Evolutionary conservation across 2,113 vertebrate genomes (phyloP).

Genomic region (Zapus hudsonius): DNA sequence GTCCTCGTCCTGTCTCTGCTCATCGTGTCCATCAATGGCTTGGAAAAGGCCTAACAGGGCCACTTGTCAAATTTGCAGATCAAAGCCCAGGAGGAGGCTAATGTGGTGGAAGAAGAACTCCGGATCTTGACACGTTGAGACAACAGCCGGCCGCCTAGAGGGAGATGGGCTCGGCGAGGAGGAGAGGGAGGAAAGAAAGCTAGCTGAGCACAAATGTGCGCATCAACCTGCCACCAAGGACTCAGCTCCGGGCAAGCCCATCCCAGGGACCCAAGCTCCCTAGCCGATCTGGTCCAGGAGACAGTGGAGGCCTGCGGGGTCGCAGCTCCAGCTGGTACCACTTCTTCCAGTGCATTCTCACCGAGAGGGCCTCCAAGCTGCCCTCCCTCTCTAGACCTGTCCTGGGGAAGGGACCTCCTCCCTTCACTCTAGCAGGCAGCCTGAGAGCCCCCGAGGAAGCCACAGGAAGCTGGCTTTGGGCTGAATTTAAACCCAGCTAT

Average conservation of each 20-base stretch:
- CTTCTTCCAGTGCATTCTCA: fast-evolving
- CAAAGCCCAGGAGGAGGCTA: background rate
- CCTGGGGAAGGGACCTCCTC: fast-evolving
- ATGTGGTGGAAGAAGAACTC: background rate
- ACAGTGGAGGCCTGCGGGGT: background rate
- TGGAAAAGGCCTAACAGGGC: background rate
- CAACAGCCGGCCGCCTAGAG: background rate
- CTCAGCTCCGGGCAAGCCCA: too few relatives aligned
- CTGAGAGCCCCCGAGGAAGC: fast-evolving
- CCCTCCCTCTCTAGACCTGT: background rate
- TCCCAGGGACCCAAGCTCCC: too few relatives aligned
- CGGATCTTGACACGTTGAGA: background rate
- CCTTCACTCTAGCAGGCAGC: fast-evolving
- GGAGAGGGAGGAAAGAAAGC: background rate
- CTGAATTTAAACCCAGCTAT: background rate
- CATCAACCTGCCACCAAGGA: too few relatives aligned
- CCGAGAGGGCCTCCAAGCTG: fast-evolving
- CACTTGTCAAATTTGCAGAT: conserved; percentile 44
- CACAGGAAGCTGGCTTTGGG: background rate
- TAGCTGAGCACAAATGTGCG: fast-evolving
- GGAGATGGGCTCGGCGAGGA: background rate
- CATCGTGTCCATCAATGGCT: background rate
- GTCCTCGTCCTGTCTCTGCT: fast-evolving
- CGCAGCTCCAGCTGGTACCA: too few relatives aligned
- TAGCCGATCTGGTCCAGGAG: too few relatives aligned